A percentile compares a stretch with the other conserved stretches of the same genome.
phyloP scores from a whole-genome alignment of 2,888 invertebrate species.

The Ochropacha duplaris region DNA sequence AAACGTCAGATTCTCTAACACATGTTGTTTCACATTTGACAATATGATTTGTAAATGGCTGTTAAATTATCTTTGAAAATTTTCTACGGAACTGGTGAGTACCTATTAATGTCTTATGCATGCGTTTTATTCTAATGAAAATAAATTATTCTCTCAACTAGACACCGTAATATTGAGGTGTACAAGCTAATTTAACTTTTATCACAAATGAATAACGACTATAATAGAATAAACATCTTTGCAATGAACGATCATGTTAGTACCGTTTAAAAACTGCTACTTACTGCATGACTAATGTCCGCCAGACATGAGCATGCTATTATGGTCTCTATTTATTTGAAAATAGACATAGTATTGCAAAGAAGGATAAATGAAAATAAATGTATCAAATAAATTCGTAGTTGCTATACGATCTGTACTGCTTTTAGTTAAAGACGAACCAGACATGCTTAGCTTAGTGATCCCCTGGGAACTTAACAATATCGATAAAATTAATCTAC shows the following conservation, averaged over 20 bases:
- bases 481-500: background rate
- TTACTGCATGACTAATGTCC: slow-evolving; percentile 6
- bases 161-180: background rate
- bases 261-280: slow-evolving; percentile 3
- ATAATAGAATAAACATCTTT: background rate
- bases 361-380: background rate
- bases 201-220: background rate
- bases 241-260: background rate
- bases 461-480: background rate
- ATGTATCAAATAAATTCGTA: background rate
- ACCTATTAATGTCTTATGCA: background rate
- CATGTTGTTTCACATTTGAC: no score
- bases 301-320: background rate
- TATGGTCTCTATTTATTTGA: background rate
- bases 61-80: background rate
- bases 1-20: no score
- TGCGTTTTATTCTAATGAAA: background rate
- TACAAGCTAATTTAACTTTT: background rate
- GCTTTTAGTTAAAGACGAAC: background rate
- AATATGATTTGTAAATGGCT: no score
- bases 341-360: background rate
- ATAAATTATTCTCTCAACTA: background rate
- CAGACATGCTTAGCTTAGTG: background rate
- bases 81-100: background rate
- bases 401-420: background rate